Conservation (phyloP, 2,888 invertebrate species). For the Linnaemya vulpina region DNA sequence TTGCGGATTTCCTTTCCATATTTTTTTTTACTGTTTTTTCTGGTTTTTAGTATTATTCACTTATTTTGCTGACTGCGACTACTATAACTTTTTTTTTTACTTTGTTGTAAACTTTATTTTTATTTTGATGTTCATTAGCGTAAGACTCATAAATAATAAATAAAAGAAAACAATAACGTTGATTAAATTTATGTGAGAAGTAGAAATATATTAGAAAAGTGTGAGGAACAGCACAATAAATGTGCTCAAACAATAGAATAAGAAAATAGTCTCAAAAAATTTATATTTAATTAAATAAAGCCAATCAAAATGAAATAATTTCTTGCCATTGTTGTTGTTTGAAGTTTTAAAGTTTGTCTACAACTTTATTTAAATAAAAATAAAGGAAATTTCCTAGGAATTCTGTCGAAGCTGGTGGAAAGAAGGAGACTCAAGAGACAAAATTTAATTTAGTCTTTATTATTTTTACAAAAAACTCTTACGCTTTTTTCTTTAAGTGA, state of each 20-base stretch:
- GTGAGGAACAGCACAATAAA: conserved; percentile 21
- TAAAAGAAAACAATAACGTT: conserved; percentile 60
- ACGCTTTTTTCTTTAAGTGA: too few species aligned
- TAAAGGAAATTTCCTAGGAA: background rate
- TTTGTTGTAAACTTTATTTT: conserved; percentile 49
- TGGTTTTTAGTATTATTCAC: conserved; percentile 59
- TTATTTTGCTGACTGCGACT: conserved; percentile 39
- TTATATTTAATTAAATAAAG: conserved; percentile 54
- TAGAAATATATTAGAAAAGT: background rate
- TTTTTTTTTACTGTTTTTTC: conserved; percentile 49
- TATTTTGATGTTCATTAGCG: conserved; percentile 68
- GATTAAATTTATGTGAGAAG: conserved; percentile 58
- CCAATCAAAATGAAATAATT: conserved; percentile 55
- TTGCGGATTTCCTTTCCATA: conserved; percentile 71
- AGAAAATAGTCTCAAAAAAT: conserved; percentile 31
- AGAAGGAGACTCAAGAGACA: background rate
- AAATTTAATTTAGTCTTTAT: background rate
- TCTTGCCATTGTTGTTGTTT: conserved; percentile 21
- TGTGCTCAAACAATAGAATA: conserved; percentile 34
- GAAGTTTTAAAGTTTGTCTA: conserved; percentile 1
- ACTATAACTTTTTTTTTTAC: background rate
- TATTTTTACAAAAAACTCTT: background rate
- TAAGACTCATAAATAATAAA: conserved; percentile 66
- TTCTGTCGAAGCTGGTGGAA: background rate
- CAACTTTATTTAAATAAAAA: conserved; percentile 7